Evolutionary conservation across 1,140 invertebrate species (phyloP), one percentile per base, ranked within the genome.

Genomic region (Zaprionus ghesquierei): DNA sequence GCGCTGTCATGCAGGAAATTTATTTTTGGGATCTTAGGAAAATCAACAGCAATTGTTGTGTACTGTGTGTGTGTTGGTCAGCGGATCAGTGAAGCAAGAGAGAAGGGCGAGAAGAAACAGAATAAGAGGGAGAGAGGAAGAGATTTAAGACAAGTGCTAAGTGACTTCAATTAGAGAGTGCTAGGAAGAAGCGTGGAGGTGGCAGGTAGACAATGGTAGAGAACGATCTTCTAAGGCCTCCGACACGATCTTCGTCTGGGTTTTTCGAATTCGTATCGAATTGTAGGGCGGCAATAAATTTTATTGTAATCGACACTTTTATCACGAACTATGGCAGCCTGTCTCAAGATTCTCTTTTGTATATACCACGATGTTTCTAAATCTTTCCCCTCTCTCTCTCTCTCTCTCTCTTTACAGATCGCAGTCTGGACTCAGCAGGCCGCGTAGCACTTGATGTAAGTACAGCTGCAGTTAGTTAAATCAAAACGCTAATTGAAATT

Each of bases 101-200:
- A 38, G 35, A 38, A n/a, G 35, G 35, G 35, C 35, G 35, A 38
- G 41, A 46, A 22, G n/a, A 6, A 46, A 22, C 41, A 1, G 35
- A n/a, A n/a, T n/a, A n/a, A n/a, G n/a, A 41, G 41, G 41, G 10
- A 46, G 41, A 46, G 0, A n/a, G n/a, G n/a, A n/a, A n/a, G n/a
- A n/a, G n/a, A n/a, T 53, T 50, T 6, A 15, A 44, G 72, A 58
- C 66, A 70, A 81, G 79, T 86, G 82, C 82, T 86, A 86, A 86
- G 82, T 86, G 82, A 79, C 44, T 86, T 75, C 82, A 86, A 86
- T 86, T 86, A 86, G 84, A 81, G 60, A 56, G 15, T n/a, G n/a
- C n/a, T n/a, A n/a, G 4, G 46, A 12, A 61, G 12, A 5, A 23
- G 27, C 27, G 18, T 31, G 50, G 8, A 54, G 27, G 25, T 31